Conservation (phyloP, 1,140 invertebrate genomes). For the Drosophila pseudoananassae region DNA sequence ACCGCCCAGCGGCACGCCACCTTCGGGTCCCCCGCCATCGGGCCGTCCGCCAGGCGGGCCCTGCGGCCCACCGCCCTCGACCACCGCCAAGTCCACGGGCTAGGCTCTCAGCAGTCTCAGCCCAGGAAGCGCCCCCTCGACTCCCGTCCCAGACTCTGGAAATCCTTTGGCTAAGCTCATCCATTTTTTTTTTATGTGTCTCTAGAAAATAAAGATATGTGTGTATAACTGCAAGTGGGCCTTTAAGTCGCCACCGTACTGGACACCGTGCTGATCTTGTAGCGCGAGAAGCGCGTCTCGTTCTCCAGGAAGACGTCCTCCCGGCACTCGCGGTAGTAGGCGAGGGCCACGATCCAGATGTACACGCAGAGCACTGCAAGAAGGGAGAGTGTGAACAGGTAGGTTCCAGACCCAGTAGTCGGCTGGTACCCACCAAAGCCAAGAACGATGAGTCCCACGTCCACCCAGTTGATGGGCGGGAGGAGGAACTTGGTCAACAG, state of each 20-base stretch:
- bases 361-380: neutral
- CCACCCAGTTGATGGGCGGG: neutral
- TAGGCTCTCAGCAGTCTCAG: no score
- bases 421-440: neutral
- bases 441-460: neutral
- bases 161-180: conserved; percentile 21
- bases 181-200: conserved; percentile 9
- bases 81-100: conserved; percentile 49
- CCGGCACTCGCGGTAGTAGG: neutral
- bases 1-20: conserved; percentile 58
- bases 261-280: neutral
- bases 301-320: neutral
- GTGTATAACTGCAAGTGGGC: conserved; percentile 17
- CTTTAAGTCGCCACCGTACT: no score
- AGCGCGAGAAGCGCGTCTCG: neutral
- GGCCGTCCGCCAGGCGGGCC: conserved; percentile 54
- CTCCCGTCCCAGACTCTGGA: conserved; percentile 2
- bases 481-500: neutral
- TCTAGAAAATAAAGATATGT: conserved; percentile 6
- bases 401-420: neutral
- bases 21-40: conserved; percentile 48
- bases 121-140: neutral
- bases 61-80: conserved; percentile 35
- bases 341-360: neutral
- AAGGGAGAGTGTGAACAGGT: neutral